phyloP scores from a whole-genome alignment of 2,797 vertebrate genomes.

The Mareca strepera region DNA sequence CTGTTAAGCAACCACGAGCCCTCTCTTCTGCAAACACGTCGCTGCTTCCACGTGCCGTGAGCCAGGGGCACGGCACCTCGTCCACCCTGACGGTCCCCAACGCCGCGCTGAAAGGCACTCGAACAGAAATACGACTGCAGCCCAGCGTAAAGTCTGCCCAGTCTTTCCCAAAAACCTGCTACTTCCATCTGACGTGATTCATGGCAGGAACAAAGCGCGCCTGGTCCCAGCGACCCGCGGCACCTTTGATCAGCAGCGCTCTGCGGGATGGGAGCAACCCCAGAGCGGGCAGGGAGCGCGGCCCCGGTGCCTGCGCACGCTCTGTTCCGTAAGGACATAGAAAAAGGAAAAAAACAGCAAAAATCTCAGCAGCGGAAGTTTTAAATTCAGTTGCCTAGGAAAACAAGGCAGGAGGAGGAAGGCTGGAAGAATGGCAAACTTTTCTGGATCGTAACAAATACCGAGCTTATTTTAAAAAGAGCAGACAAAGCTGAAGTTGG shows the following conservation, averaged over 20 bases:
- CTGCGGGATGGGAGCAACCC: background rate
- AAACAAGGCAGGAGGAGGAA: background rate
- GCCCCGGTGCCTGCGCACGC: background rate
- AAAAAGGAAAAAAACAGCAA: background rate
- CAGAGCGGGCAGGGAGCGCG: background rate
- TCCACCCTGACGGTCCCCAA: background rate
- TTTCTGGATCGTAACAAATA: background rate
- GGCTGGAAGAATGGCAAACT: background rate
- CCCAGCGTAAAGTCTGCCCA: background rate
- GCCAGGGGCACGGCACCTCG: background rate
- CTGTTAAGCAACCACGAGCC: background rate
- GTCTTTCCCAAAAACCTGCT: background rate
- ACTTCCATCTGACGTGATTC: background rate
- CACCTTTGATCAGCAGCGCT: rapidly evolving
- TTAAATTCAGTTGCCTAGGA: background rate
- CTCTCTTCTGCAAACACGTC: background rate
- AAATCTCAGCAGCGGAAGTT: background rate
- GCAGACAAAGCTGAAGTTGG: background rate
- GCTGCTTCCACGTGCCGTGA: rapidly evolving
- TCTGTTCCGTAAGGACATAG: background rate
- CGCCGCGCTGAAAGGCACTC: background rate
- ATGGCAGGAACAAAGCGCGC: rapidly evolving
- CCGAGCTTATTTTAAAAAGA: background rate
- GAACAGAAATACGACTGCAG: rapidly evolving
- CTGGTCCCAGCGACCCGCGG: background rate